These are phyloP conservation scores for Syrphus vitripennis DNA, from an alignment of 2,888 invertebrate species.

Conservation along the genomic window DNA sequence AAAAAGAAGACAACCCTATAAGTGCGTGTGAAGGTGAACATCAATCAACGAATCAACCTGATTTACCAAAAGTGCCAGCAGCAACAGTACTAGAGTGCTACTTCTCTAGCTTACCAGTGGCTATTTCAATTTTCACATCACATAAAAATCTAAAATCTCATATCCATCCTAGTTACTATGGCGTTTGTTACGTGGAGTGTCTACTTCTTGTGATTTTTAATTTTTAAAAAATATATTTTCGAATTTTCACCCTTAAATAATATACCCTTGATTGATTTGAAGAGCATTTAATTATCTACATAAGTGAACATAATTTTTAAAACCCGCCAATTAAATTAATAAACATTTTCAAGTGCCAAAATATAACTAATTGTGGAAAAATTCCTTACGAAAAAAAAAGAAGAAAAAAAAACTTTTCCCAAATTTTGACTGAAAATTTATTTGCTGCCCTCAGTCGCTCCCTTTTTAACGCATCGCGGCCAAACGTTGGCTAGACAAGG, in stretches of 20 bases:
- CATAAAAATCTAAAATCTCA: neutral
- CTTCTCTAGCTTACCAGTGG: neutral
- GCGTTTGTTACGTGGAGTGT: conserved; percentile 72
- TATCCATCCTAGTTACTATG: conserved; percentile 66
- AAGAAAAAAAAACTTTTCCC: neutral
- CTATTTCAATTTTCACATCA: conserved; percentile 33
- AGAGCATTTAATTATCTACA: conserved; percentile 33
- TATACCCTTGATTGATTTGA: conserved; percentile 31
- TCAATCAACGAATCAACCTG: neutral
- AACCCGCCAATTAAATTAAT: conserved; percentile 8
- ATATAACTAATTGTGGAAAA: conserved; percentile 15
- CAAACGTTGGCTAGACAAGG: conserved; percentile 42
- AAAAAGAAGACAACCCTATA: conserved; percentile 43
- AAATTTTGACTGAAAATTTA: conserved; percentile 42
- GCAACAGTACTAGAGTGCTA: conserved; percentile 13
- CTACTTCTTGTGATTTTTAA: conserved; percentile 59
- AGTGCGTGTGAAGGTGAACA: conserved; percentile 14
- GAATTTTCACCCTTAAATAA: conserved; percentile 16
- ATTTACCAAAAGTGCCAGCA: neutral
- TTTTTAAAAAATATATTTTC: conserved; percentile 23
- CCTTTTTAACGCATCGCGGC: conserved; percentile 26
- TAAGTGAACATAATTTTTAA: conserved; percentile 4
- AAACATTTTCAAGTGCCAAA: conserved; percentile 24
- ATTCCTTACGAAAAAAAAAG: conserved; percentile 2
- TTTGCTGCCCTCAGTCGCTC: conserved; percentile 28